Base-by-base conservation (phyloP, 2,113 vertebrate genomes). In the Heloderma charlesbogerti region DNA sequence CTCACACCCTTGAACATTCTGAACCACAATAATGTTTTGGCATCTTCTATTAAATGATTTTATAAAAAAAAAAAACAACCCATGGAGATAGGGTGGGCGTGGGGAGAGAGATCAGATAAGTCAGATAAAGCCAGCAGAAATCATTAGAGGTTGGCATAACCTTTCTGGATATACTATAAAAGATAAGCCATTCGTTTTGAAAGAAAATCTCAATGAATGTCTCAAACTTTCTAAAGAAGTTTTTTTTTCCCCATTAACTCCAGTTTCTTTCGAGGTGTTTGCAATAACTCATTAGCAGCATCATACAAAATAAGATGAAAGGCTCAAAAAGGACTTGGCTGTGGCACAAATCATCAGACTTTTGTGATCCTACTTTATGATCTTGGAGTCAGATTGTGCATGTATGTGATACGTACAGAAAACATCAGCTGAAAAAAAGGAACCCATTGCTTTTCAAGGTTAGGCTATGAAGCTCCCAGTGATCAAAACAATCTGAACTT, bases 41-140 rank as follows among this genome's bases (percentile, higher is more conserved):
- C 86, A 92, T 78, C n/a, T 79, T 91, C 51, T 87, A 77, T 87
- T 80, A 84, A 89, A 78, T 89, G 78, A 85, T 78, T 93, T 95
- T 91, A 84, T 89, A 72, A 67, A 51, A 51, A 51, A 51, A 51
- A 86, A 45, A 94, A 29, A 54, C 5, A 90, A 51, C n/a, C n/a
- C n/a, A 86, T 91, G 71, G 88, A 92, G n/a, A 72, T 79, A 66
- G 48, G 12, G 37, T 74, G 16, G 37, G 89, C 37, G 37, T 75
- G 83, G 0, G 71, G 71, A 80, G 0, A 71, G 66, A 89, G 57
- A 90, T 57, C 18, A 85, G 67, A 83, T 0, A 1, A 1, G 72
- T 63, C 71, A 60, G 27, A 92, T 92, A 57, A 92, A 89, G 37
- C 63, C 85, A 86, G 74, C 78, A 92, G 91, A 92, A 94, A 84